These are phyloP conservation scores for Brachynemurus nebulosus DNA, from an alignment of 2,888 invertebrate species.

Conservation along the genomic window DNA sequence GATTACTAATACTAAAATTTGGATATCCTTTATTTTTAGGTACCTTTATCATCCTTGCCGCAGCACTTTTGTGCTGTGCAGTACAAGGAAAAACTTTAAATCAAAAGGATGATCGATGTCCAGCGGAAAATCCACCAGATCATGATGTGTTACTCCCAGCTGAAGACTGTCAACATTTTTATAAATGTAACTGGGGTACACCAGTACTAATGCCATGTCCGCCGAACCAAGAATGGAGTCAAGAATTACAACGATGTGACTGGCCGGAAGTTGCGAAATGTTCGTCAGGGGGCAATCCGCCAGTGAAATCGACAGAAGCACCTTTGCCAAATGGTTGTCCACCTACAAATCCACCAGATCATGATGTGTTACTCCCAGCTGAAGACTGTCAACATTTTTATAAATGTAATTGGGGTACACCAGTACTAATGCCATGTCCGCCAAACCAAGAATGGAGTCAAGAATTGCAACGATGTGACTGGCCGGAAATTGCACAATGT, in stretches of 20 bases:
- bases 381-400: constrained; percentile 2
- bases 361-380: constrained; percentile 1
- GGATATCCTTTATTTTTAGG: too few relatives aligned
- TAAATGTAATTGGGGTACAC: neutral
- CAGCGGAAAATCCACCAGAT: too few relatives aligned
- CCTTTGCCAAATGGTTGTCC: neutral
- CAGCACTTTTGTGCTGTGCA: too few relatives aligned
- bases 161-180: neutral
- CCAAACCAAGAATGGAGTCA: neutral
- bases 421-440: constrained; percentile 2
- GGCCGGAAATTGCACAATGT: constrained; percentile 1
- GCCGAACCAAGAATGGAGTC: neutral
- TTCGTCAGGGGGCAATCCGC: too few relatives aligned
- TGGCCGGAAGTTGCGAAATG: too few relatives aligned
- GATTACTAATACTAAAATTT: too few relatives aligned
- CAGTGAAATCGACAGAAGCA: too few relatives aligned
- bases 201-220: constrained; percentile 1
- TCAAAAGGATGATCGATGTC: too few relatives aligned
- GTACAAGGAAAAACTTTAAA: too few relatives aligned
- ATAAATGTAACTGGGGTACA: neutral
- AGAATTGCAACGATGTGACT: constrained; percentile 3
- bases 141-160: neutral
- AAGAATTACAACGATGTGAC: too few relatives aligned
- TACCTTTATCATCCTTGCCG: too few relatives aligned
- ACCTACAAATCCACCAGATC: neutral